Base-by-base conservation (phyloP, 2,797 vertebrate genomes). In the Microctenopoma lineatum region DNA sequence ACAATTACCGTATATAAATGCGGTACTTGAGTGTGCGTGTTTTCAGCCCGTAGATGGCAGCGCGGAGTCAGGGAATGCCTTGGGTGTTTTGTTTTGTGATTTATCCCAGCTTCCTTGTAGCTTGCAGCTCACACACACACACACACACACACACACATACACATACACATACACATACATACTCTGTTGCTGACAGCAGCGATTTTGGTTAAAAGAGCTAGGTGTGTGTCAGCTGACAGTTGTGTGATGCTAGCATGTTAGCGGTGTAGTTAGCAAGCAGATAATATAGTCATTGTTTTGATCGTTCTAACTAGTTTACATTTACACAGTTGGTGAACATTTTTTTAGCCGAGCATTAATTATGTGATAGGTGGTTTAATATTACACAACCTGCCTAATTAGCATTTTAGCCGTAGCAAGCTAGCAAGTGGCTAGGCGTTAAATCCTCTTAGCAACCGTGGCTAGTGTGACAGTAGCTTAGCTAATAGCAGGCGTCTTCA, bases 181-280 rank as follows among this genome's bases (percentile, higher is more conserved):
- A 21, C 73, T 63, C 73, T 84, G 75, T 12, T 83, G 86, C 87
- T 92, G 90, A 89, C 86, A 72, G 73, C 54, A 59, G 38, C 69
- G 51, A 54, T 70, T 70, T 57, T 5, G 64, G 3, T 12, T 46
- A 1, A n/a, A 32, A 18, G 46, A 52, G 36, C 25, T 21, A 38
- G 59, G 34, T 56, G 45, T 66, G 55, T 41, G 77, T 85, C 90
- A 92, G 86, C 84, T 92, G 90, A 91, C 84, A 60, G 61, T 7
- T 66, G 57, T 74, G 70, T 82, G 81, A 86, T 80, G 80, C 66
- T 87, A 85, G 55, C 77, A 51, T 32, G 66, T 57, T 83, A 87
- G 80, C 84, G 46, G 56, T 18, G 21, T 21, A 54, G 72, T 21
- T 69, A 79, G 26, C 67, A 14, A 45, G n/a, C 45, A 36, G 9